Percentiles rank a stretch among this genome's conserved stretches.
These are phyloP conservation scores for Danaus plexippus DNA, from an alignment of 1,140 invertebrate genomes.

Conservation along the genomic window DNA sequence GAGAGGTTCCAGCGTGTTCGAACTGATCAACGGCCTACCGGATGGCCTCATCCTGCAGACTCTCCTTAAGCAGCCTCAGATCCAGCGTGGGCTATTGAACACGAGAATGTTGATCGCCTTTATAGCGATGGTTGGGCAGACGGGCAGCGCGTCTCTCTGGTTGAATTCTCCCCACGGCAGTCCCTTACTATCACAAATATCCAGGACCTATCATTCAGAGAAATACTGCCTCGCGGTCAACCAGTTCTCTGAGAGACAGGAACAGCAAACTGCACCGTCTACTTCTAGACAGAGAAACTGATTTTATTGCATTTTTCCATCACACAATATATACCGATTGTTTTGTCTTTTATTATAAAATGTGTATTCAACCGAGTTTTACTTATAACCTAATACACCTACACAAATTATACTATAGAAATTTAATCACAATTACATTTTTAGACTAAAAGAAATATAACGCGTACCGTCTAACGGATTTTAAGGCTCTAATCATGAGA, in stretches of 20 bases:
- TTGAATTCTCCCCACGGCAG: slow-evolving; percentile 58
- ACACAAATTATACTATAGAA: no score
- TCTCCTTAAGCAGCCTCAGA: slow-evolving; percentile 56
- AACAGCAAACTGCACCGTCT: slow-evolving; percentile 31
- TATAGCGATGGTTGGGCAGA: slow-evolving; percentile 59
- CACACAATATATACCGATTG: no score
- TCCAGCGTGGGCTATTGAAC: slow-evolving; percentile 55
- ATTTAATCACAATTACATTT: no score
- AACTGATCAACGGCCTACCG: slow-evolving; percentile 50
- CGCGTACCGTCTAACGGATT: no score
- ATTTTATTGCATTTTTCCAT: slow-evolving; percentile 2
- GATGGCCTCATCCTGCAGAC: slow-evolving; percentile 51
- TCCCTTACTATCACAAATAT: slow-evolving; percentile 55
- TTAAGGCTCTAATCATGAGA: no score
- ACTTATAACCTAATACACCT: no score
- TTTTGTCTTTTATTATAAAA: no score
- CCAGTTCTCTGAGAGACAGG: slow-evolving; percentile 45
- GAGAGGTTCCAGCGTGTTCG: slow-evolving; percentile 51
- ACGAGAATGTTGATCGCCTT: slow-evolving; percentile 63
- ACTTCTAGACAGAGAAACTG: slow-evolving; percentile 40
- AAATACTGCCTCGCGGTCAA: slow-evolving; percentile 62
- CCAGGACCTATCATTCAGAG: slow-evolving; percentile 59
- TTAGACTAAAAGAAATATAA: no score
- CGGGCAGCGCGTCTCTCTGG: slow-evolving; percentile 53
- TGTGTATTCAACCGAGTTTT: no score